Base-by-base conservation (phyloP, 2,888 invertebrate species). In the Noctua janthe region DNA sequence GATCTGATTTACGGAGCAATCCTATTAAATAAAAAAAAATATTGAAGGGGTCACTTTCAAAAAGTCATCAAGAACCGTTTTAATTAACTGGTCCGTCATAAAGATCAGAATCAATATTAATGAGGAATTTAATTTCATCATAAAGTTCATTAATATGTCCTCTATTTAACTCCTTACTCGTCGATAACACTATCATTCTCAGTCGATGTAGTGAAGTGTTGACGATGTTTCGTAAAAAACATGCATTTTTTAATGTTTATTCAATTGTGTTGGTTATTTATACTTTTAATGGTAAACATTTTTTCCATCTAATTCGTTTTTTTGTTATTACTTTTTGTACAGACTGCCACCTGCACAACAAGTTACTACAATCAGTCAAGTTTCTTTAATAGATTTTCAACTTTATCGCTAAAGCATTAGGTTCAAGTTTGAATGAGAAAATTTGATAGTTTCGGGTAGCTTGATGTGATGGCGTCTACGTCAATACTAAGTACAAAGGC, bases 201-300 rank as follows among this genome's bases (percentile, higher is more conserved):
- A n/a, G 15, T 51, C 0, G 66, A 11, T n/a, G 13, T n/a, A 6
- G 70, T 51, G 29, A 10, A 69, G 73, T 71, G 23, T 20, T 73
- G 51, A 86, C 59, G 29, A 85, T 85, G 85, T 47, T 23, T 35
- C 8, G 8, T 10, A 75, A 73, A 51, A 73, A 73, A 7, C 0
- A n/a, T 49, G 0, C 59, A 1, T 2, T 35, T 39, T 76, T 49
- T 62, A 17, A 13, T 13, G 4, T 73, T 10, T 73, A 4, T 71
- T 13, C 51, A 0, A 13, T n/a, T 47, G 6, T 64, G 11, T 64
- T 64, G 15, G 13, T 71, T 51, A 43, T 77, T 1, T 51, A 29
- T 43, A 1, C 1, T 5, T 49, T 43, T 43, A 20, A 80, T 47
- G 69, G 69, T 69, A 47, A 67, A 43, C 0, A 54, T 20, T 54